phyloP scores from a whole-genome alignment of 2,113 vertebrate species.

The Psephotus haematonotus region DNA sequence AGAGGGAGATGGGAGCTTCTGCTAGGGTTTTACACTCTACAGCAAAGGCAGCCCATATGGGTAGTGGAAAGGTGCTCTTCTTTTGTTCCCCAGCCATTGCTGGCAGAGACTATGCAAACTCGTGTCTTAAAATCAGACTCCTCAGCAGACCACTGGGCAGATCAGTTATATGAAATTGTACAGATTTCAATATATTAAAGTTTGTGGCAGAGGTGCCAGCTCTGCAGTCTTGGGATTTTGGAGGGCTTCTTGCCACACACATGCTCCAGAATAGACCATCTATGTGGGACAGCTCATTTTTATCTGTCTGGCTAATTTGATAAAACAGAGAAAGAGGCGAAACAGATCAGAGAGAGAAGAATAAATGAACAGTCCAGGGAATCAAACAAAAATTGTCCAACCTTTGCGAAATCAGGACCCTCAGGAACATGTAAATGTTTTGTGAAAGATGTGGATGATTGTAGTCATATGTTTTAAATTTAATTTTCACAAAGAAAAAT shows the following conservation, averaged over 20 bases:
- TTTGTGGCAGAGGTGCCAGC: neutral
- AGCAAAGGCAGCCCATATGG: neutral
- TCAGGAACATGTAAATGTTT: neutral
- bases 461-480: constrained; percentile 4
- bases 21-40: neutral
- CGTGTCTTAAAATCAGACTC: neutral
- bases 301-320: neutral
- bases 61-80: neutral
- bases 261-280: neutral
- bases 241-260: neutral
- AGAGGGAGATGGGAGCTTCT: neutral
- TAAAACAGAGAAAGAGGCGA: neutral
- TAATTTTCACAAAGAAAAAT: constrained; percentile 34
- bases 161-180: neutral
- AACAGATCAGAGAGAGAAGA: neutral
- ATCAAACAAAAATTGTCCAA: neutral
- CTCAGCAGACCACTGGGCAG: neutral
- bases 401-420: neutral
- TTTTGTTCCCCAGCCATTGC: neutral
- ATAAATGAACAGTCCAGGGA: neutral
- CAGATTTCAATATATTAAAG: neutral
- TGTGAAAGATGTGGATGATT: neutral
- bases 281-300: neutral
- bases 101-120: neutral
- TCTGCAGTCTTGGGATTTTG: neutral